Evolutionary conservation across 1,140 invertebrate species (phyloP), one percentile per base, ranked within the genome.

Genomic region (Euura lappo): DNA sequence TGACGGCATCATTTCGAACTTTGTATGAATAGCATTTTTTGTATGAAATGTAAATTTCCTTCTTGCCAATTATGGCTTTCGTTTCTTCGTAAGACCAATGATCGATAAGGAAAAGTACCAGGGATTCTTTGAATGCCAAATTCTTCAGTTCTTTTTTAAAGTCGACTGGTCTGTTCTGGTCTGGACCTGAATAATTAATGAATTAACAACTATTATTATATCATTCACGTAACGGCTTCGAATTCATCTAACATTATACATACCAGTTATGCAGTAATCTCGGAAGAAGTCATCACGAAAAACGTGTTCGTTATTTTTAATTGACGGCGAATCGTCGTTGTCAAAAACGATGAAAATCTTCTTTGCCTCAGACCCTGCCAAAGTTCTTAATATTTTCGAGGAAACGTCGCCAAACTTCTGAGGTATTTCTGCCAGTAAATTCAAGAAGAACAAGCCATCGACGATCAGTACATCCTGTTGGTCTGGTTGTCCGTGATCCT

Each of bases 61-160:
- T 80, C 65, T 75, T 76, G 8, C 71, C 71, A 43, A 83, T 79
- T 67, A 81, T 74, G 43, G 60, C 10, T 47, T 44, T 72, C 43
- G 75, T 71, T 66, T 79, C 72, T 46, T 76, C 68, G 43, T 68
- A 71, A 10, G 65, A 71, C 80, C 82, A 84, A 45, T 78, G 71
- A 68, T 71, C 65, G 65, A 82, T 76, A 11, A 85, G 75, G 76
- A 84, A 85, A 65, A 77, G n/a, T 11, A 85, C 78, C 45, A 84
- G 68, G 47, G 79, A 77, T 77, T 82, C 72, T 76, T 82, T 83
- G 46, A 85, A 84, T 65, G 79, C 78, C 11, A 70, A 71, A 75
- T 85, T 84, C 73, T 73, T 75, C 7, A 83, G 74, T 71, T 81
- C 81, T 47, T 77, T 76, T 6, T 60, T 44, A 72, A 81, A 85